Percentiles rank a stretch among this genome's conserved stretches.
These are phyloP conservation scores for Campylomormyrus tamandua DNA, from an alignment of 2,113 vertebrate species.

Conservation along the genomic window DNA sequence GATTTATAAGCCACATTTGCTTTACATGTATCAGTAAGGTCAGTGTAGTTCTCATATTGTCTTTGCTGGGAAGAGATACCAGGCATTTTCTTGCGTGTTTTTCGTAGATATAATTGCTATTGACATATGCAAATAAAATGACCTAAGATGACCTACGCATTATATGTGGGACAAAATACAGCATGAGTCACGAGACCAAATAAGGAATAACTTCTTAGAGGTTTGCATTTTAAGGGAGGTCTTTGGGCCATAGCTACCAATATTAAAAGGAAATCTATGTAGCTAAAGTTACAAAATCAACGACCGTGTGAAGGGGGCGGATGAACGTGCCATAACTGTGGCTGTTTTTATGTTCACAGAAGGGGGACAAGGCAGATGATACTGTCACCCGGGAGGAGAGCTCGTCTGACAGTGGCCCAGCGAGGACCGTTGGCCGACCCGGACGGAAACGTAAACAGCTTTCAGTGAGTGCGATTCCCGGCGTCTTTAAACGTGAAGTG, in stretches of 20 bases:
- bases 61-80: neutral
- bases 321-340: neutral
- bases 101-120: neutral
- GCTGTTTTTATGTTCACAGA: constrained; percentile 49
- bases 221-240: neutral
- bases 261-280: neutral
- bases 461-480: constrained; percentile 66
- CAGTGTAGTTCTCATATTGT: neutral
- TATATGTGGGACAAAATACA: neutral
- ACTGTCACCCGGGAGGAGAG: constrained; percentile 72
- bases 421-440: constrained; percentile 73
- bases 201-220: neutral
- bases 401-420: constrained; percentile 60
- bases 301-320: neutral
- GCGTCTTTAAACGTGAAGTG: neutral
- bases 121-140: neutral
- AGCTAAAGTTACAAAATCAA: neutral
- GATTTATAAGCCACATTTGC: neutral
- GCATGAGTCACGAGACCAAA: neutral
- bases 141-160: neutral
- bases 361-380: constrained; percentile 66
- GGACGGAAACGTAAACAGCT: constrained; percentile 81
- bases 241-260: neutral
- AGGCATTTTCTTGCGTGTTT: neutral
- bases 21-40: neutral